Base-by-base conservation (phyloP, 2,888 invertebrate species). In the Mythimna ferrago region DNA sequence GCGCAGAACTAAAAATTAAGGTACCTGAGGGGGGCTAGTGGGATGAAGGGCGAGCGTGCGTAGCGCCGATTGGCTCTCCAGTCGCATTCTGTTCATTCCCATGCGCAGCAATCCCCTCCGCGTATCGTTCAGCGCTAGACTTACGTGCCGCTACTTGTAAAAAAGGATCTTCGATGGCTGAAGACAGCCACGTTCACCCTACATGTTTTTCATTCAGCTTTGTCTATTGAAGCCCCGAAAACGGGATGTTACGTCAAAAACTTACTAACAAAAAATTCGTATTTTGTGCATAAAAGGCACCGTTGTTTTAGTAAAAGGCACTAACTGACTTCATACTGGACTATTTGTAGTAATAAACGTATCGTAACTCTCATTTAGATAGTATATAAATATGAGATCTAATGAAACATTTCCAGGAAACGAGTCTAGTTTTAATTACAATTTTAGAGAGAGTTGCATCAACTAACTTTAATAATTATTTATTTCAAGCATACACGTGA, bases 181-280 rank as follows among this genome's bases (percentile, higher is more conserved):
- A 44, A 11, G 71, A 85, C 71, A 70, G 32, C 14, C 11, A 0
- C 16, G 10, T 16, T 32, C 48, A 85, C 76, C 85, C 53, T 65
- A 76, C 58, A 57, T 53, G 66, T 80, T 77, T 76, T 73, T 64
- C 66, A 74, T 69, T 53, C 38, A 71, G 81, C 78, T 80, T 83
- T 86, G 86, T 86, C 83, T 78, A 83, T 76, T 78, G 70, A 86
- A 83, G 72, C 71, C 6, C 69, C 71, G 56, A 80, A 86, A 78
- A 83, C 65, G 66, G 78, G 64, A 77, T 38, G 82, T 74, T 65
- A 70, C 84, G 77, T 78, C 75, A 83, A 78, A 83, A 78, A 81
- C 77, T 84, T 85, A 67, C 75, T 56, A 68, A 71, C 73, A 73
- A 70, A 77, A 75, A 76, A 77, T 66, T 64, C 73, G 71, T 69